Evolutionary conservation across 2,113 vertebrate genomes (phyloP).

Genomic region (Lagenorhynchus albirostris): DNA sequence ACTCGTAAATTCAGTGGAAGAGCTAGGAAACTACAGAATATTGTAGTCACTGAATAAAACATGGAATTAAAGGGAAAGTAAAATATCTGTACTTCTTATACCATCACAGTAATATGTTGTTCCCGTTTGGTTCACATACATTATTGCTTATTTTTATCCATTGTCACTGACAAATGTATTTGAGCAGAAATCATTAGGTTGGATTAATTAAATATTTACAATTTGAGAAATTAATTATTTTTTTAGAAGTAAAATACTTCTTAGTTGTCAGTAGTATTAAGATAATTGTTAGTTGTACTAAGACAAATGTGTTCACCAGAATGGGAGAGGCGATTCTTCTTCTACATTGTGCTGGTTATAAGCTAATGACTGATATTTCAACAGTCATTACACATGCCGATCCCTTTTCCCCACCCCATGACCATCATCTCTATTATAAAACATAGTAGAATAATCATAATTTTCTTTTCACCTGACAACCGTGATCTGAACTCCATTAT

Average conservation of each 20-base stretch:
- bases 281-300: neutral
- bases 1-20: neutral
- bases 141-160: neutral
- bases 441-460: neutral
- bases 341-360: neutral
- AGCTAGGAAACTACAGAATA: neutral
- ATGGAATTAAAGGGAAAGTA: neutral
- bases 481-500: neutral
- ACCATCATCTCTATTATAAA: neutral
- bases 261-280: neutral
- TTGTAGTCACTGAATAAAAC: constrained; percentile 7
- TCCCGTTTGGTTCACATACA: neutral
- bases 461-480: neutral
- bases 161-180: constrained; percentile 8
- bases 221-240: neutral
- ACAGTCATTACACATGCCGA: neutral
- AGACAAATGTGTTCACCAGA: neutral
- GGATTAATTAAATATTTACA: neutral
- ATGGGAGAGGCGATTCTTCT: neutral
- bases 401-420: neutral
- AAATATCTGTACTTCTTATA: neutral
- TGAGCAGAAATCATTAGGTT: neutral
- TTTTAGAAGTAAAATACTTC: neutral
- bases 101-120: neutral
- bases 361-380: neutral